Evolutionary conservation across 2,888 invertebrate species (phyloP).

Genomic region (Caenorhabditis afra): DNA sequence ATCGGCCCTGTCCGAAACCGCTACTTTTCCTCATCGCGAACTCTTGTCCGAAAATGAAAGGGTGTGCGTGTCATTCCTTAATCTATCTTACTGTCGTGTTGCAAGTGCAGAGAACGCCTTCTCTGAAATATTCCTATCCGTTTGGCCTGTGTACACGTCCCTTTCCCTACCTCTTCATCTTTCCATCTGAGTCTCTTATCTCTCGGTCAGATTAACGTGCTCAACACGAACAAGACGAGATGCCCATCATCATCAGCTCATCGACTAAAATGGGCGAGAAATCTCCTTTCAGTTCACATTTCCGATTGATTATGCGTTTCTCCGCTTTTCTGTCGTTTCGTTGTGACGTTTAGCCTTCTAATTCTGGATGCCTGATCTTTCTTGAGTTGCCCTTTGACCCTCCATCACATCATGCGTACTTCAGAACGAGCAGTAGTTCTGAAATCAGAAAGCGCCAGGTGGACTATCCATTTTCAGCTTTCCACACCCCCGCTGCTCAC

Average conservation of each 20-base stretch:
- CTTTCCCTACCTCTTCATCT: not conserved
- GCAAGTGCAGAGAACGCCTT: too few relatives aligned
- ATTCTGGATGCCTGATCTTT: not conserved
- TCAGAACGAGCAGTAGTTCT: not conserved
- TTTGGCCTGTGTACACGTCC: too few relatives aligned
- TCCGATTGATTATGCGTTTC: not conserved
- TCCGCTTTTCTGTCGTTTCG: not conserved
- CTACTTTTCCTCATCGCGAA: too few relatives aligned
- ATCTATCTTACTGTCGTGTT: too few relatives aligned
- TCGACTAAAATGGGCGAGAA: not conserved
- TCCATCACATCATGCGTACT: not conserved
- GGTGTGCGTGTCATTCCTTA: too few relatives aligned
- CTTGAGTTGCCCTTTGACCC: not conserved
- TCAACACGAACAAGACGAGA: conserved; percentile 2
- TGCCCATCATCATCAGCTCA: not conserved
- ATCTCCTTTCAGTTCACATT: not conserved
- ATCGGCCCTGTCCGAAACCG: too few relatives aligned
- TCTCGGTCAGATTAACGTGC: conserved; percentile 9
- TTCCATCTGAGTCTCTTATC: not conserved
- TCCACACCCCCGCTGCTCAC: not conserved
- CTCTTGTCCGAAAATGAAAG: too few relatives aligned
- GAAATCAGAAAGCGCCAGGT: not conserved
- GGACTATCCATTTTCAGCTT: not conserved
- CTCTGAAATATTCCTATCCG: too few relatives aligned
- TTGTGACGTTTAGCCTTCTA: not conserved